Conservation (phyloP, 2,113 vertebrate species). For the Dromaius novaehollandiae region DNA sequence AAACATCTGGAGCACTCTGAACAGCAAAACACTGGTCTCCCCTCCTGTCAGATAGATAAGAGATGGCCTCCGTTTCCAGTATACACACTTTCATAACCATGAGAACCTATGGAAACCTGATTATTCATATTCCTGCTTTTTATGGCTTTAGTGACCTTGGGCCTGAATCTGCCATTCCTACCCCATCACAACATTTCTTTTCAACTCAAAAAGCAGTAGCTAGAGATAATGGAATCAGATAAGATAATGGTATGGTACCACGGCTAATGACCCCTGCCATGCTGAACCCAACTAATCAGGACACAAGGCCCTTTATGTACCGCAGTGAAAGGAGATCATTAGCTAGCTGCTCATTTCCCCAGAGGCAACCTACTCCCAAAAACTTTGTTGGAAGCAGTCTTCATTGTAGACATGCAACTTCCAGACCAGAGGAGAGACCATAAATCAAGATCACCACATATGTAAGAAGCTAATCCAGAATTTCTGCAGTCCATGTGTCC, state of each 20-base stretch:
- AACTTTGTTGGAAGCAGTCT: not conserved
- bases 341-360: not conserved
- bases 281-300: not conserved
- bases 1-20: not conserved
- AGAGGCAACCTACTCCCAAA: not conserved
- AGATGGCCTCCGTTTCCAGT: not conserved
- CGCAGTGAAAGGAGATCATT: slow-evolving; percentile 35
- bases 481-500: not conserved
- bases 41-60: not conserved
- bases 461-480: not conserved
- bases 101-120: not conserved
- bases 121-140: not conserved
- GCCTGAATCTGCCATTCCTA: not conserved
- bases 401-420: not conserved
- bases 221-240: not conserved
- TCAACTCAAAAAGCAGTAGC: slow-evolving; percentile 7
- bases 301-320: not conserved
- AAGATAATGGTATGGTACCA: not conserved
- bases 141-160: not conserved
- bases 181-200: not conserved
- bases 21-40: not conserved
- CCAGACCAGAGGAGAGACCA: not conserved
- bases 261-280: not conserved
- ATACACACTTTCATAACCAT: not conserved
- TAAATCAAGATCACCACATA: not conserved